These are phyloP conservation scores for Buphagus erythrorhynchus DNA, from an alignment of 2,797 vertebrate genomes.

Conservation along the genomic window DNA sequence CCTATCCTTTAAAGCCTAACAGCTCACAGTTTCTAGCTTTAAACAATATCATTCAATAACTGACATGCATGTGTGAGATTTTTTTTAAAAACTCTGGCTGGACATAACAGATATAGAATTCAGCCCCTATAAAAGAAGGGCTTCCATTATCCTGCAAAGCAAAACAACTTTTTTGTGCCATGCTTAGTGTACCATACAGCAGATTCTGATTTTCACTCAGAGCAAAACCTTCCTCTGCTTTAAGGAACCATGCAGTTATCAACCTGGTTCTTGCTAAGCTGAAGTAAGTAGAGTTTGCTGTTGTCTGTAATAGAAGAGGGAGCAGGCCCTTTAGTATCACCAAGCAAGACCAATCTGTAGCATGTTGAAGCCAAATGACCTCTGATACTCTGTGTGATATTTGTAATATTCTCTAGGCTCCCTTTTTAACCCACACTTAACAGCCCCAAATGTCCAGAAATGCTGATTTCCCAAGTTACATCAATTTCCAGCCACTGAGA, in stretches of 20 bases:
- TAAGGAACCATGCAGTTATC: neutral
- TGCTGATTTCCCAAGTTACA: neutral
- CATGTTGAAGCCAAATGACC: neutral
- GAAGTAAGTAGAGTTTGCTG: neutral
- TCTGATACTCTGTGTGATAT: neutral
- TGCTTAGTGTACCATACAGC: neutral
- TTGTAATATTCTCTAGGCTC: neutral
- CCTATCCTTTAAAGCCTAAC: conserved; percentile 40
- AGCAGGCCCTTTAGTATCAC: neutral
- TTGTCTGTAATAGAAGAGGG: neutral
- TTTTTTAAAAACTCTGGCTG: neutral
- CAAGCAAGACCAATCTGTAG: neutral
- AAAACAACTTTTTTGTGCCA: neutral
- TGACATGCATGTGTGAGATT: neutral
- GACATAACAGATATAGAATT: neutral
- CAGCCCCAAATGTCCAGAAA: neutral
- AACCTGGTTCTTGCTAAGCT: neutral
- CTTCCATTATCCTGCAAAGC: neutral
- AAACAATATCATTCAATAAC: conserved; percentile 30
- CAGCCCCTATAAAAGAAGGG: neutral
- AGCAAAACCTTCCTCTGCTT: neutral
- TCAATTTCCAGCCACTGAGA: neutral
- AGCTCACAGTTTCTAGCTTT: conserved; percentile 8
- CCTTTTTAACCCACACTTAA: neutral
- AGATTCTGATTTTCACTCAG: neutral